A percentile compares a stretch with the other conserved stretches of the same genome.
Conservation (phyloP, 2,113 vertebrate species). For the Oxyruncus cristatus region DNA sequence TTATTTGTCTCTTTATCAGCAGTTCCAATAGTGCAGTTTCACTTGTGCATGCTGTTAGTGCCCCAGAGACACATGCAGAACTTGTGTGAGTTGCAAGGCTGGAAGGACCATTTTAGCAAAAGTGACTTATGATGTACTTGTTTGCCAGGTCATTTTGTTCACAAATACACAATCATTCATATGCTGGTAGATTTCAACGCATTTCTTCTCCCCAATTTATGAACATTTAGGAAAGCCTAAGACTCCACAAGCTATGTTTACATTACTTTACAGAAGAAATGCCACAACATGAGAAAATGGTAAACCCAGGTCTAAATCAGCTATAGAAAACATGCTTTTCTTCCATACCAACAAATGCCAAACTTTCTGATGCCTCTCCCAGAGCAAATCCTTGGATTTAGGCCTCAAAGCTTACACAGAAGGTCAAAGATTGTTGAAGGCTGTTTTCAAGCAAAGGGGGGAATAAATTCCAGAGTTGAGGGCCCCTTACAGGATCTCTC, state of each 20-base stretch:
- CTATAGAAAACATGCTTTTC: neutral
- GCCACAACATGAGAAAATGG: neutral
- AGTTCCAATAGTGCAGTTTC: neutral
- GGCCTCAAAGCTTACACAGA: neutral
- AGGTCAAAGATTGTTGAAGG: conserved; percentile 46
- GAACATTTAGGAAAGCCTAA: neutral
- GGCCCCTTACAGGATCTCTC: neutral
- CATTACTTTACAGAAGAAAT: neutral
- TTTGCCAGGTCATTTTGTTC: conserved; percentile 14
- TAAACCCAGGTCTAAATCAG: neutral
- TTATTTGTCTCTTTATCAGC: neutral
- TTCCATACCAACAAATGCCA: neutral
- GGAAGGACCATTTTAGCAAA: neutral
- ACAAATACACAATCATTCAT: neutral
- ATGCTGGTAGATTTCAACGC: neutral
- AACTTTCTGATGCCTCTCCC: neutral
- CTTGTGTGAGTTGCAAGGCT: neutral
- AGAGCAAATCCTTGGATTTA: conserved; percentile 14
- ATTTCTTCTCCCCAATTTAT: neutral
- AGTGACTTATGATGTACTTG: neutral
- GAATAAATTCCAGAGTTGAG: conserved; percentile 49
- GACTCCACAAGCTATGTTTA: neutral
- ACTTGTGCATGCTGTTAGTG: neutral
- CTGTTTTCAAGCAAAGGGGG: neutral
- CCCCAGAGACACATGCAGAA: neutral